These are phyloP conservation scores for Brachionus asplanchnoidis DNA, from an alignment of 1,140 invertebrate species.

Conservation along the genomic window DNA sequence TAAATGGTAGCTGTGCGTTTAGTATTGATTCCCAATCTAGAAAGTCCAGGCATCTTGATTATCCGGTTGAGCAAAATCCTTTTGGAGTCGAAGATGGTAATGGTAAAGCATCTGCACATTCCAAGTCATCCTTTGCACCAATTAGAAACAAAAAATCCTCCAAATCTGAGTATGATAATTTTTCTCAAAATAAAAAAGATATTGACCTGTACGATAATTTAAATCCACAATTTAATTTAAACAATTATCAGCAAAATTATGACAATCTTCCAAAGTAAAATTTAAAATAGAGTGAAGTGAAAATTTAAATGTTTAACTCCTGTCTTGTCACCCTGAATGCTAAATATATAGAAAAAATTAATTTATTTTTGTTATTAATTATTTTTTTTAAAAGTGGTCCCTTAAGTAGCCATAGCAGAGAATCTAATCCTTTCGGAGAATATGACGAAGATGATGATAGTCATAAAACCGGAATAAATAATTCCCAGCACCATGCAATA, in stretches of 20 bases:
- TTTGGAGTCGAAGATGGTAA: not conserved
- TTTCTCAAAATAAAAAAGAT: not conserved
- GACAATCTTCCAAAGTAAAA: not conserved
- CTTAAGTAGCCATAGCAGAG: not conserved
- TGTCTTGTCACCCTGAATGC: not conserved
- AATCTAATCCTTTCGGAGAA: not conserved
- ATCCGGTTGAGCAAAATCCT: not conserved
- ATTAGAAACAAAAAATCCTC: not conserved
- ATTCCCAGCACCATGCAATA: not conserved
- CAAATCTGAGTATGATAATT: not conserved
- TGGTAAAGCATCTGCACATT: not conserved
- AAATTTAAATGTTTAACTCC: not conserved
- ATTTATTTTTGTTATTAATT: not conserved
- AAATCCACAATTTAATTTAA: not conserved
- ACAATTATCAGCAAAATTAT: not conserved
- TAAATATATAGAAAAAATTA: not conserved
- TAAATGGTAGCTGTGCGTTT: not conserved
- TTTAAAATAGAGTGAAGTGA: not conserved
- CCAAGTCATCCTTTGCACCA: not conserved
- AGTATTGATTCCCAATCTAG: not conserved
- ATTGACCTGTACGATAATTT: not conserved
- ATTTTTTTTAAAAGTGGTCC: not conserved
- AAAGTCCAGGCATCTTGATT: not conserved
- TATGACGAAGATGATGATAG: not conserved
- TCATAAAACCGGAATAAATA: not conserved